Evolutionary conservation across 2,113 vertebrate species (phyloP).

Genomic region (Pithys albifrons): DNA sequence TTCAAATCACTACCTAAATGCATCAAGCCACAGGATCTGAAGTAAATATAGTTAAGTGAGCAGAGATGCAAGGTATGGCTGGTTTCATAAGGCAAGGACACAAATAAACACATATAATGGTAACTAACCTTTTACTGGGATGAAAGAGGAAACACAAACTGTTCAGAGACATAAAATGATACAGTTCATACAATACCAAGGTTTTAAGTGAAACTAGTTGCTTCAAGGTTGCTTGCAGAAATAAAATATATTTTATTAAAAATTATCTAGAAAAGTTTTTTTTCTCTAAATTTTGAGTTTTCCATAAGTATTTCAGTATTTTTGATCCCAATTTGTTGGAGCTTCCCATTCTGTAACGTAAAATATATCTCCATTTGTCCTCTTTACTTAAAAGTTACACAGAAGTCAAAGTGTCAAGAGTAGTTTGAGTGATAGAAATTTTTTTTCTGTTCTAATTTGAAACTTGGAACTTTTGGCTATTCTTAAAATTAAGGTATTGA

Average conservation of each 20-base stretch:
- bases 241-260: not conserved
- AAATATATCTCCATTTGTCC: not conserved
- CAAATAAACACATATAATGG: not conserved
- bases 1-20: not conserved
- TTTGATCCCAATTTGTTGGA: not conserved
- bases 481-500: slow-evolving; percentile 51
- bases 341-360: not conserved
- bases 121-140: not conserved
- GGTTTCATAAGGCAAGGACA: not conserved
- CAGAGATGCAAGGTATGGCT: slow-evolving; percentile 17
- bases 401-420: not conserved
- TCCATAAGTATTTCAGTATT: not conserved
- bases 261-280: not conserved
- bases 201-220: not conserved
- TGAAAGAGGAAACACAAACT: not conserved
- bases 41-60: slow-evolving; percentile 32
- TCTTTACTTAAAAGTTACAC: not conserved
- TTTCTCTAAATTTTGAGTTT: not conserved
- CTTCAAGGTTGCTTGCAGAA: not conserved
- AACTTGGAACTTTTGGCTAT: not conserved
- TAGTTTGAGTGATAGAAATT: not conserved
- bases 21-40: not conserved
- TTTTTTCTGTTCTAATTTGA: slow-evolving; percentile 10
- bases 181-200: not conserved
- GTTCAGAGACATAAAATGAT: not conserved